phyloP scores from a whole-genome alignment of 2,797 vertebrate species.

The Gallinago stenura region DNA sequence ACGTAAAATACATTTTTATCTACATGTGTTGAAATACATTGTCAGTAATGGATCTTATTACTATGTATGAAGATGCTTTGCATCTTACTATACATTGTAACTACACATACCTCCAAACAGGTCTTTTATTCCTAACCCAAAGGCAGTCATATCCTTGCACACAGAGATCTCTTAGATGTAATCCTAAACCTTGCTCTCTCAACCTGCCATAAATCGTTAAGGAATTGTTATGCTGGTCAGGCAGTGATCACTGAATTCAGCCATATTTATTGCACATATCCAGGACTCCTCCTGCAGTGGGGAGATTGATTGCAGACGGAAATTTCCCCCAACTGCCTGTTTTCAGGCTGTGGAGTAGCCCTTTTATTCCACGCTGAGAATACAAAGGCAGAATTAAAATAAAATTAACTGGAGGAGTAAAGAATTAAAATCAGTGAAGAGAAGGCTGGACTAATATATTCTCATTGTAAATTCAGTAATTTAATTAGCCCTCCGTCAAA shows the following conservation, averaged over 20 bases:
- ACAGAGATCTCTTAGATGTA: not conserved
- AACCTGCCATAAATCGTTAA: not conserved
- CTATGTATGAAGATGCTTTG: not conserved
- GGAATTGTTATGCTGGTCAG: not conserved
- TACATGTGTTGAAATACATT: not conserved
- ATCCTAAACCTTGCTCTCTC: not conserved
- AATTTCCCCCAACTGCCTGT: not conserved
- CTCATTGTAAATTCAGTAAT: conserved; percentile 34
- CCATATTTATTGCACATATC: not conserved
- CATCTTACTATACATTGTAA: not conserved
- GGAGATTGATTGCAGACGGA: not conserved
- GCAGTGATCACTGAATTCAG: not conserved
- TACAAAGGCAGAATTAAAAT: conserved; percentile 18
- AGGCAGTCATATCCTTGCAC: not conserved
- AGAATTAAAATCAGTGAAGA: conserved; percentile 39
- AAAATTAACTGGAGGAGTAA: conserved; percentile 31
- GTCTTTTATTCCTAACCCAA: not conserved
- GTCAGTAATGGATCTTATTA: not conserved
- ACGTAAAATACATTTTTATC: not conserved
- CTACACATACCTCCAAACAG: not conserved
- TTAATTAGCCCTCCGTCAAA: conserved; percentile 42
- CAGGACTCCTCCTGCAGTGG: not conserved
- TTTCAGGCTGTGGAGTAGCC: not conserved
- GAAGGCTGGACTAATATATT: not conserved
- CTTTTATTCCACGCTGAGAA: not conserved